Conservation (phyloP, 2,888 invertebrate genomes). For the Sinhomidia bicolor region DNA sequence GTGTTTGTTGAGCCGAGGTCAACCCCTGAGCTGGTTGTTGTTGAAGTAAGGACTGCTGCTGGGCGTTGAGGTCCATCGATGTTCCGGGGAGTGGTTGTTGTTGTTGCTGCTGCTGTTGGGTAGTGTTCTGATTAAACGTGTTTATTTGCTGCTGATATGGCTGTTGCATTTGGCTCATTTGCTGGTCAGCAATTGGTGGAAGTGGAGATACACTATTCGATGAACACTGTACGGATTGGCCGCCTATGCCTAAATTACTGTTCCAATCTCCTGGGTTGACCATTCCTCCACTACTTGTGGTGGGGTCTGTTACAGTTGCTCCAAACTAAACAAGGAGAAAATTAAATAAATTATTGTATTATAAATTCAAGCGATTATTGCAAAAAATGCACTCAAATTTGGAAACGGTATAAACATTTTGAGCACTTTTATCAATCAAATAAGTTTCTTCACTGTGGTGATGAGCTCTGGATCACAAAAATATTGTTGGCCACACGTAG, state of each 20-base stretch:
- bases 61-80: conserved; percentile 8
- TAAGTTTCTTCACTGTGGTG: too few species aligned
- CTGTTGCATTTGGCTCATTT: conserved; percentile 73
- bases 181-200: conserved; percentile 65
- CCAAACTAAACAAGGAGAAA: conserved; percentile 49
- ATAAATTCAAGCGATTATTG: neutral
- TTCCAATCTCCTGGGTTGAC: conserved; percentile 72
- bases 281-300: conserved; percentile 2
- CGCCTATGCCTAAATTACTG: conserved; percentile 72
- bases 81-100: conserved; percentile 72
- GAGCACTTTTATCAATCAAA: too few species aligned
- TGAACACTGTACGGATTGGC: conserved; percentile 75
- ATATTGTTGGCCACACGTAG: too few species aligned
- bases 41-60: conserved; percentile 18
- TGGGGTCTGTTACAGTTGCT: conserved; percentile 9
- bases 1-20: conserved; percentile 43
- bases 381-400: too few species aligned
- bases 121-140: conserved; percentile 37
- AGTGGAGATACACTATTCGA: conserved; percentile 72
- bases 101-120: conserved; percentile 82
- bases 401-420: too few species aligned
- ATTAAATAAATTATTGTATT: neutral
- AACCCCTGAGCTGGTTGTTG: conserved; percentile 51
- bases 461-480: too few species aligned
- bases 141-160: conserved; percentile 62